Base-by-base conservation (phyloP, 2,888 invertebrate genomes). In the Chymomyza amoena region DNA sequence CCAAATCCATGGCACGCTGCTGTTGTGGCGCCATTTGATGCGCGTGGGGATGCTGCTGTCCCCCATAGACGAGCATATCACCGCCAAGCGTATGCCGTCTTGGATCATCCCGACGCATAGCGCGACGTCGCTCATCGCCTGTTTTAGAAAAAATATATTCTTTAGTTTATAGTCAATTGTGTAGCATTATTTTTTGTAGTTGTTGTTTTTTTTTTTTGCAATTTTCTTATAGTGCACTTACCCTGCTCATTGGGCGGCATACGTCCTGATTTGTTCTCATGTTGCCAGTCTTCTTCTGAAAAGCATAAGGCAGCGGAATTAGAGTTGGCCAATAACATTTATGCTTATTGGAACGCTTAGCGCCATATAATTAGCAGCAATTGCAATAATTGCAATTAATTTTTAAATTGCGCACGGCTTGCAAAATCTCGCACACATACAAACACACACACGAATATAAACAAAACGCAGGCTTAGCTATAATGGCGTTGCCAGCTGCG, bases 11-110 rank as follows among this genome's bases (percentile, higher is more conserved):
- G 68, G 95, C 94, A 80, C 95, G 93, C 70, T 92, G 92, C 93
- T 94, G 91, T 51, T 81, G 88, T 3, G 69, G 77, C 15, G 77
- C 66, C 73, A 84, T 75, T 66, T 87, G 84, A 56, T 84, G 84
- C n/a, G 77, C 72, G 36, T 84, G 84, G 1, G 84, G 84, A 71
- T 83, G 83, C 90, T 94, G 91, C 92, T 94, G 89, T 93, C 85
- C 69, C 71, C 89, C 89, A 70, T 92, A 92, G 86, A 95, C 95
- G 18, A 95, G 93, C 88, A 96, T 95, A 88, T 96, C 96, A 63
- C 95, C 95, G 32, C 95, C 95, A 72, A 97, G 93, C 6, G 97
- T 97, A 91, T 97, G 97, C 18, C 97, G 93, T 15, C 97, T 93
- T 5, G 96, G 96, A 91, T 97, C 97, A 91, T 97, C 96, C 54